Conservation (phyloP, 2,113 vertebrate genomes). For the Zosterops japonicus region DNA sequence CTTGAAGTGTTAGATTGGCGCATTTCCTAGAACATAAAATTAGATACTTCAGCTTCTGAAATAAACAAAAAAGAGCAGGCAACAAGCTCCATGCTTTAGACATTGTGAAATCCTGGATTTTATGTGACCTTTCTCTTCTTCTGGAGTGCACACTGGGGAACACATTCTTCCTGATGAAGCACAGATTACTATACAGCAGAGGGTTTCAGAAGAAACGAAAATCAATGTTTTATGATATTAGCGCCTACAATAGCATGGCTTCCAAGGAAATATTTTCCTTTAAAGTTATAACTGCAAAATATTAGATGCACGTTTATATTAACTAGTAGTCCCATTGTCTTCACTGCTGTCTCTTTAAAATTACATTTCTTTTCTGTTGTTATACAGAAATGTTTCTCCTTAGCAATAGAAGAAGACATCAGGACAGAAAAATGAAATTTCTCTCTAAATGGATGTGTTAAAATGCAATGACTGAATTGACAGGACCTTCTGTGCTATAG, state of each 20-base stretch:
- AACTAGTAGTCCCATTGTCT: neutral
- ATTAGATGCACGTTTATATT: neutral
- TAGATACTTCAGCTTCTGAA: neutral
- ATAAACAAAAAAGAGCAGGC: neutral
- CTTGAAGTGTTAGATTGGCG: neutral
- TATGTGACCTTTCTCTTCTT: neutral
- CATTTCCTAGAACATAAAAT: slow-evolving; percentile 4
- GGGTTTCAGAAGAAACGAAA: neutral
- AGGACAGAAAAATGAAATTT: neutral
- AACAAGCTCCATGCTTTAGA: accelerated
- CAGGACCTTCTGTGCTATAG: neutral
- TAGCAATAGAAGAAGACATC: neutral
- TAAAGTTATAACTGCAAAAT: neutral
- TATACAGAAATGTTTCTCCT: neutral
- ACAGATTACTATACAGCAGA: neutral
- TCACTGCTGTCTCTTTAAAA: neutral
- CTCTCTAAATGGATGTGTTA: neutral
- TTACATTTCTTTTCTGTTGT: neutral
- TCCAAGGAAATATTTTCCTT: neutral
- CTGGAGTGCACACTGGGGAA: neutral
- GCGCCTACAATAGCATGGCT: neutral
- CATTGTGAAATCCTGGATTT: neutral
- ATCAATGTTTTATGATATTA: neutral
- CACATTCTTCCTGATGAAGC: neutral
- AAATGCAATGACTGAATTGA: neutral